Conservation (phyloP, 2,888 invertebrate genomes). For the Dusona sp. region DNA sequence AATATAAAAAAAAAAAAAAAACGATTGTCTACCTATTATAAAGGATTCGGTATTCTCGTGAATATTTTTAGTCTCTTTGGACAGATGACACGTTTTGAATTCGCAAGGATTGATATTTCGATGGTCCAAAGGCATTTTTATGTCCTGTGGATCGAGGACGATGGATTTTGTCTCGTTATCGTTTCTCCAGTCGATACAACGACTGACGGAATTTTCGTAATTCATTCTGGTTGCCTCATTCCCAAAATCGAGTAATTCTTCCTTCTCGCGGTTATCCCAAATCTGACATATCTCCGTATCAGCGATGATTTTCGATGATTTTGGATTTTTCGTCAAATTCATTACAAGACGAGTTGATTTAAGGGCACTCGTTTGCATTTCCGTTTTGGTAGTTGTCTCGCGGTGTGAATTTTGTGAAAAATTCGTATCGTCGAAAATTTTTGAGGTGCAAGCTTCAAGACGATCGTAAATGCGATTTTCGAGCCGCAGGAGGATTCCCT, state of each 20-base stretch:
- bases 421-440: neutral
- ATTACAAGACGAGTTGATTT: constrained; percentile 76
- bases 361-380: constrained; percentile 57
- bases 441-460: constrained; percentile 55
- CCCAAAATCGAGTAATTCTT: constrained; percentile 1
- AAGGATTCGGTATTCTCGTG: constrained; percentile 48
- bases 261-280: neutral
- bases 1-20: constrained; percentile 20
- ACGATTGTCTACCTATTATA: constrained; percentile 55
- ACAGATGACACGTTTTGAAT: neutral
- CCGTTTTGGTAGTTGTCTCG: neutral
- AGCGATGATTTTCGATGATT: constrained; percentile 32
- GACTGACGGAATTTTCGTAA: neutral
- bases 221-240: neutral
- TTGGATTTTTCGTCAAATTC: constrained; percentile 60
- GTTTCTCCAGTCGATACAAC: constrained; percentile 50
- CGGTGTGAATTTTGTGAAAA: neutral
- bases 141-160: constrained; percentile 38
- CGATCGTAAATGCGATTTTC: constrained; percentile 66
- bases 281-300: neutral
- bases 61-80: constrained; percentile 39
- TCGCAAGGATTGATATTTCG: constrained; percentile 18
- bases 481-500: constrained; percentile 59
- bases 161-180: constrained; percentile 42
- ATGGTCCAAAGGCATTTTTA: constrained; percentile 3